Evolutionary conservation across 2,113 vertebrate genomes (phyloP).

Genomic region (Archilochus colubris): DNA sequence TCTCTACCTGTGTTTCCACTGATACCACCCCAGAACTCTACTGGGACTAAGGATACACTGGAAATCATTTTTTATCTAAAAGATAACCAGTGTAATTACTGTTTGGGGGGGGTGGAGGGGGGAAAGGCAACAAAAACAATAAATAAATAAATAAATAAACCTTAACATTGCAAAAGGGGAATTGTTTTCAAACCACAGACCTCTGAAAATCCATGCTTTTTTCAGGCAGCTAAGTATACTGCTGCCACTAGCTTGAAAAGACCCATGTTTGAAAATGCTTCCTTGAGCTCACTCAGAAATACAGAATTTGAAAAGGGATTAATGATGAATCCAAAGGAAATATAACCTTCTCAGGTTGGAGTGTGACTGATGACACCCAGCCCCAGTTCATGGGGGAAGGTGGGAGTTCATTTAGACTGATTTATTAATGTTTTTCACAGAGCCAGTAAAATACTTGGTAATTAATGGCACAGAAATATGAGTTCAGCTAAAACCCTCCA

Average conservation of each 20-base stretch:
- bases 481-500: slow-evolving; percentile 32
- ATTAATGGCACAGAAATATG: slow-evolving; percentile 34
- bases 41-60: neutral
- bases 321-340: slow-evolving; percentile 3
- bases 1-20: neutral
- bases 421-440: slow-evolving; percentile 38
- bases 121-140: too few relatives aligned
- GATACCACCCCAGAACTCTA: neutral
- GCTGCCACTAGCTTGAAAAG: neutral
- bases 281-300: neutral
- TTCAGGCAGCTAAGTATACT: neutral
- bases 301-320: neutral
- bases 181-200: neutral
- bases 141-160: neutral
- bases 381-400: neutral
- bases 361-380: slow-evolving; percentile 12
- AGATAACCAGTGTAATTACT: neutral
- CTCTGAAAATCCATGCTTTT: neutral
- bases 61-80: neutral
- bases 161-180: neutral
- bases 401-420: slow-evolving; percentile 34
- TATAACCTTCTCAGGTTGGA: neutral
- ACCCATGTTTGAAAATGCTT: neutral
- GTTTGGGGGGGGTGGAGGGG: neutral
- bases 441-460: slow-evolving; percentile 29